These are phyloP conservation scores for Hydropsyche tenuis DNA, from an alignment of 1,140 invertebrate species.

Conservation along the genomic window DNA sequence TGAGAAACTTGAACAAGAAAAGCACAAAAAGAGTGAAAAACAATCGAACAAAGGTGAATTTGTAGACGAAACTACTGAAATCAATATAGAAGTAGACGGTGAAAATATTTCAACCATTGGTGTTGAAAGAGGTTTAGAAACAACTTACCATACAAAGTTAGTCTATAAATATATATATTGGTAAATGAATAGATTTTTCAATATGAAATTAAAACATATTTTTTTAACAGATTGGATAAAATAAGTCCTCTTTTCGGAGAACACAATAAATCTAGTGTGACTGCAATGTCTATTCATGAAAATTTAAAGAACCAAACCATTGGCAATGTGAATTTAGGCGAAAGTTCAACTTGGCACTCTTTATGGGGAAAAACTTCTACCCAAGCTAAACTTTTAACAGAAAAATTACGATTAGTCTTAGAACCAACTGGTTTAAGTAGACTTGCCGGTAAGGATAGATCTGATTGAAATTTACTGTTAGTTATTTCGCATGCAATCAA, in stretches of 20 bases:
- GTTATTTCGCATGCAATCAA: background rate
- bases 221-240: slow-evolving; percentile 41
- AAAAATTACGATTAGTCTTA: slow-evolving; percentile 90
- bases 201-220: background rate
- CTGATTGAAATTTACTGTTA: background rate
- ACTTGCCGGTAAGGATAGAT: slow-evolving; percentile 71
- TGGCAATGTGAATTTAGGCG: background rate
- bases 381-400: slow-evolving; percentile 88
- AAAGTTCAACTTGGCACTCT: slow-evolving; percentile 52
- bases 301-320: slow-evolving; percentile 14
- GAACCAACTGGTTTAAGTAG: slow-evolving; percentile 94
- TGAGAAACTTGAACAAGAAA: slow-evolving; percentile 62
- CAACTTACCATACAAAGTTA: slow-evolving; percentile 68
- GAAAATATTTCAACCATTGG: slow-evolving; percentile 72
- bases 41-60: slow-evolving; percentile 55
- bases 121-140: slow-evolving; percentile 73
- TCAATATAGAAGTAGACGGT: slow-evolving; percentile 75
- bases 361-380: slow-evolving; percentile 65
- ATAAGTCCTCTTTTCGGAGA: slow-evolving; percentile 8
- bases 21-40: slow-evolving; percentile 60
- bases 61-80: slow-evolving; percentile 58
- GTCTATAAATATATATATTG: slow-evolving; percentile 35
- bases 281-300: slow-evolving; percentile 26
- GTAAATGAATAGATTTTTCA: background rate
- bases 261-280: slow-evolving; percentile 19